Evolutionary conservation across 1,140 invertebrate species (phyloP).

Genomic region (Meloidogyne chitwoodi): DNA sequence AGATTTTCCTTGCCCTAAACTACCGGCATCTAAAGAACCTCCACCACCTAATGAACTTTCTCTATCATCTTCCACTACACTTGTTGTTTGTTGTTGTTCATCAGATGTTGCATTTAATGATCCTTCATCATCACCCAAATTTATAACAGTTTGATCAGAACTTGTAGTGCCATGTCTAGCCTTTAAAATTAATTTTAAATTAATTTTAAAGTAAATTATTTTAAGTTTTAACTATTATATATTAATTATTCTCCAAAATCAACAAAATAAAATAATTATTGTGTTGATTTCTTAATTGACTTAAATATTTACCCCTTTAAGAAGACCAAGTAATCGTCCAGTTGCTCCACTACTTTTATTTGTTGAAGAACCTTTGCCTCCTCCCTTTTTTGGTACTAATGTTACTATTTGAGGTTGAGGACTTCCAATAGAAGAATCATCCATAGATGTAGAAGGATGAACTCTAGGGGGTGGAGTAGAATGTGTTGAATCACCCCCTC

Average conservation of each 20-base stretch:
- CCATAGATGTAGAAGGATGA: conserved; percentile 31
- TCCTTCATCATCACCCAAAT: not conserved
- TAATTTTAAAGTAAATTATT: not conserved
- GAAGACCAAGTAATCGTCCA: conserved; percentile 40
- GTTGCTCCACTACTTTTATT: conserved; percentile 24
- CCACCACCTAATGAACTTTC: not conserved
- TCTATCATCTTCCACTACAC: not conserved
- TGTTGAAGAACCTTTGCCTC: conserved; percentile 33
- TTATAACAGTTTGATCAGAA: not conserved
- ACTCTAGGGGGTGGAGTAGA: conserved; percentile 48
- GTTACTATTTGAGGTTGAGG: conserved; percentile 28
- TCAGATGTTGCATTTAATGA: not conserved
- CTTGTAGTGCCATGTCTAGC: not conserved
- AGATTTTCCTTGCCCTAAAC: not conserved
- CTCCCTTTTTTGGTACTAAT: conserved; percentile 18
- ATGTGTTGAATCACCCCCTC: conserved; percentile 52
- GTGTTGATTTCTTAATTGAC: not conserved
- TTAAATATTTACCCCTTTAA: not conserved
- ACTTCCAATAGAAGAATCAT: conserved; percentile 42
- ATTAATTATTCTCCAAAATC: no score
- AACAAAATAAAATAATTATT: no score
- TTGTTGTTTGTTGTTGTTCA: not conserved
- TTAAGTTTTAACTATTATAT: not conserved
- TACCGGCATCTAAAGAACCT: not conserved
- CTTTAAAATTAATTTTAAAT: not conserved